Evolutionary conservation across 2,888 invertebrate genomes (phyloP).

Genomic region (Drosophila pseudotalamancana): DNA sequence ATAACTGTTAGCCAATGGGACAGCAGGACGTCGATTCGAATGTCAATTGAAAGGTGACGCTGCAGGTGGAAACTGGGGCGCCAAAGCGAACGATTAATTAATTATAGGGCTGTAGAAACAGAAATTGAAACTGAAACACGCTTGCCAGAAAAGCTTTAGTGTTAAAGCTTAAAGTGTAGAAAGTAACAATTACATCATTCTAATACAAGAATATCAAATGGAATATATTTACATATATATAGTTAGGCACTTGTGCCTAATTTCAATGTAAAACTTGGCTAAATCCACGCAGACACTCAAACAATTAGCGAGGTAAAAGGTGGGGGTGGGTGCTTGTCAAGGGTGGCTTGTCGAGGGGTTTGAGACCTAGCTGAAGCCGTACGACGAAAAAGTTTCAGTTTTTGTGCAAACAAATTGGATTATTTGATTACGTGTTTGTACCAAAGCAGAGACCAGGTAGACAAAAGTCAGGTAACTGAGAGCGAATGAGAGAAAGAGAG

Average conservation of each 20-base stretch:
- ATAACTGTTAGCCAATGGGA: conserved; percentile 5
- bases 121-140: too few species aligned
- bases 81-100: conserved; percentile 4
- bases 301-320: conserved; percentile 55
- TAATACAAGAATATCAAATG: conserved; percentile 34
- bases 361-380: conserved; percentile 52
- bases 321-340: conserved; percentile 1
- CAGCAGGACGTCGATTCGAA: conserved; percentile 4
- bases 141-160: neutral
- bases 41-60: conserved; percentile 29
- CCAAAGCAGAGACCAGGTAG: conserved; percentile 42
- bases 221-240: conserved; percentile 23
- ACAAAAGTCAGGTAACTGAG: conserved; percentile 10
- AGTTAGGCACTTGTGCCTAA: conserved; percentile 29
- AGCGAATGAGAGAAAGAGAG: neutral
- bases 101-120: neutral
- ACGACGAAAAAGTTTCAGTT: conserved; percentile 71
- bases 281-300: conserved; percentile 52
- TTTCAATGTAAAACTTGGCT: conserved; percentile 42
- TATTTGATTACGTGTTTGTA: conserved; percentile 76
- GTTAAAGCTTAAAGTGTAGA: neutral
- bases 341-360: conserved; percentile 10
- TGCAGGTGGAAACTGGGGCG: conserved; percentile 1
- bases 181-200: conserved; percentile 60
- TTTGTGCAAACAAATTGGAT: conserved; percentile 79